Conservation (phyloP, 2,888 invertebrate species). For the Vannuccia rotundouncinata region DNA sequence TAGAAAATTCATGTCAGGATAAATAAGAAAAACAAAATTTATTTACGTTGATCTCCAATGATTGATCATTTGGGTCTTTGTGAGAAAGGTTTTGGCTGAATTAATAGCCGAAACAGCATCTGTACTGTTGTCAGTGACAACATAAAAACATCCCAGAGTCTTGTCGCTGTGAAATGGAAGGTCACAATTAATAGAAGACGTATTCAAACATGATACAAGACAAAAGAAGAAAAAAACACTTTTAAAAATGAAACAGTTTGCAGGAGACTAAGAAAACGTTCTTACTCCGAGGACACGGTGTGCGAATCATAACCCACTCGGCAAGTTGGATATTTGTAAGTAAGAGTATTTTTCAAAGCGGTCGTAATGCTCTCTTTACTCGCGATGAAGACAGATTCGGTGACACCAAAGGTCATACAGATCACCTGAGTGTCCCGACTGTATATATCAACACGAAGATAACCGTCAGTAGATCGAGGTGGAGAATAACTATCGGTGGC, state of each 20-base stretch:
- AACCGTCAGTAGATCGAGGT: not conserved
- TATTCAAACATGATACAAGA: not conserved
- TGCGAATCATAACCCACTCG: constrained; percentile 10
- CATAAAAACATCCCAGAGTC: constrained; percentile 1
- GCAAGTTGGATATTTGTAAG: constrained; percentile 2
- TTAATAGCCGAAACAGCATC: not conserved
- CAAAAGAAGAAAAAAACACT: not conserved
- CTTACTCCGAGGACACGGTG: not conserved
- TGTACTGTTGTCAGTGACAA: constrained; percentile 13
- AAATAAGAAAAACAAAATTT: too few species aligned
- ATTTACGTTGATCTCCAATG: not conserved
- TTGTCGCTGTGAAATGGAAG: not conserved
- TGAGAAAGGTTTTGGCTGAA: constrained; percentile 9
- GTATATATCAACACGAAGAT: constrained; percentile 10
- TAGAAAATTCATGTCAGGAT: too few species aligned
- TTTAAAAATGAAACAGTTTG: not conserved
- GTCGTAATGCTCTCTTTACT: not conserved
- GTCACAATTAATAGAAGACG: not conserved
- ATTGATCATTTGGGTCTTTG: not conserved
- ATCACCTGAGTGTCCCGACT: not conserved
- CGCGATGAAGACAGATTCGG: constrained; percentile 7
- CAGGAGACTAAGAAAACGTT: too few species aligned
- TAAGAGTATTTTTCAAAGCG: not conserved
- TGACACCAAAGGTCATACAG: constrained; percentile 17
- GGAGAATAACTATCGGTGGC: constrained; percentile 4